Conservation (phyloP, 2,113 vertebrate genomes). For the Entomyzon cyanotis region DNA sequence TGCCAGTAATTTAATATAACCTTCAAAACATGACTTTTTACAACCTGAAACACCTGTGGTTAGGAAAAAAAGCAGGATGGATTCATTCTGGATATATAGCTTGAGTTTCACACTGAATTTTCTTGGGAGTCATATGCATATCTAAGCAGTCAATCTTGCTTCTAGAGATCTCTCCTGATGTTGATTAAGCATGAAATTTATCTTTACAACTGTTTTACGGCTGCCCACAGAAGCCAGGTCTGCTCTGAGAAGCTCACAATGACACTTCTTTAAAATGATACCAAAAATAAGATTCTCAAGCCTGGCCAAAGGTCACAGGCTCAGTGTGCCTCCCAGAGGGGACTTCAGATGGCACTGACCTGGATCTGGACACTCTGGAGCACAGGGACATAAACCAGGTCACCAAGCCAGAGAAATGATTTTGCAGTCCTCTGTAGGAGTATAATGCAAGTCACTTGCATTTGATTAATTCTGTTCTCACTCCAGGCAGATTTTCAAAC, state of each 20-base stretch:
- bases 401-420: neutral
- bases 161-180: neutral
- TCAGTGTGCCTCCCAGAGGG: neutral
- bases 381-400: neutral
- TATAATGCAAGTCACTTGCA: neutral
- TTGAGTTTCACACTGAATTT: neutral
- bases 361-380: neutral
- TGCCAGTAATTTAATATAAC: neutral
- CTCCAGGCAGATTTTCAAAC: neutral
- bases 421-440: neutral
- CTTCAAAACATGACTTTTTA: neutral
- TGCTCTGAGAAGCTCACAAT: neutral
- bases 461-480: neutral
- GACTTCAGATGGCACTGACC: neutral
- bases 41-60: neutral
- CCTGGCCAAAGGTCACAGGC: neutral
- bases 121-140: neutral
- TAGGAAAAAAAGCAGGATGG: neutral
- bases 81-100: neutral
- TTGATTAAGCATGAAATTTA: neutral
- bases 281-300: fast-evolving
- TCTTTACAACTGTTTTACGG: neutral
- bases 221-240: neutral
- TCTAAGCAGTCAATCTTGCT: neutral
- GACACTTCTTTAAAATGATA: neutral